Conservation (phyloP, 2,888 invertebrate species). For the Pimpla rufipes region DNA sequence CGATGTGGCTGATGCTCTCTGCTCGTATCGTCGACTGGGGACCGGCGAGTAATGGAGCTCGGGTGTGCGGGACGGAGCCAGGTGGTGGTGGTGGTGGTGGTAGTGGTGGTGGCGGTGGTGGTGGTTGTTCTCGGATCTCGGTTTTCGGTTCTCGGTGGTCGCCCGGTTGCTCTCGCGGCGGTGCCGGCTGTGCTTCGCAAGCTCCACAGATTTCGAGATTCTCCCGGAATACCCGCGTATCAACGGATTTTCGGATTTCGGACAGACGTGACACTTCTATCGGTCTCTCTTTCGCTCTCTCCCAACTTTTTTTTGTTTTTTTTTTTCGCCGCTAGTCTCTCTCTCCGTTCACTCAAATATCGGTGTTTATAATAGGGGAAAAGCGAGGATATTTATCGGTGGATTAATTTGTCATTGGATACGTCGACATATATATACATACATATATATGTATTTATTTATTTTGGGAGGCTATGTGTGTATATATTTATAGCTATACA, state of each 20-base stretch:
- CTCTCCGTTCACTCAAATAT: not conserved
- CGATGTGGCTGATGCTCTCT: conserved; percentile 61
- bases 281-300: conserved; percentile 57
- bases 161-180: not conserved
- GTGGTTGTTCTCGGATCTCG: not conserved
- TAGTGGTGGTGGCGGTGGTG: conserved; percentile 25
- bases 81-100: conserved; percentile 14
- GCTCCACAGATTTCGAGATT: conserved; percentile 16
- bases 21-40: conserved; percentile 61
- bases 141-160: no score
- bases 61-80: conserved; percentile 35
- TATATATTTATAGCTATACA: conserved; percentile 19
- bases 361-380: not conserved
- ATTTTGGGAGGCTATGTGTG: conserved; percentile 2
- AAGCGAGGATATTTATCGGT: not conserved
- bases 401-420: not conserved
- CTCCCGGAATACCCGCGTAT: conserved; percentile 2
- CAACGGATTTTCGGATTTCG: not conserved
- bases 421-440: no score
- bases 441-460: conserved; percentile 26
- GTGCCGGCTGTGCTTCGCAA: conserved; percentile 4
- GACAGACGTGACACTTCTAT: not conserved
- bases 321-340: not conserved
- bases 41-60: conserved; percentile 29
- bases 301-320: conserved; percentile 30